A percentile compares a stretch with the other conserved stretches of the same genome.
Evolutionary conservation across 2,888 invertebrate species (phyloP).

Genomic region (Drosophila leonis): DNA sequence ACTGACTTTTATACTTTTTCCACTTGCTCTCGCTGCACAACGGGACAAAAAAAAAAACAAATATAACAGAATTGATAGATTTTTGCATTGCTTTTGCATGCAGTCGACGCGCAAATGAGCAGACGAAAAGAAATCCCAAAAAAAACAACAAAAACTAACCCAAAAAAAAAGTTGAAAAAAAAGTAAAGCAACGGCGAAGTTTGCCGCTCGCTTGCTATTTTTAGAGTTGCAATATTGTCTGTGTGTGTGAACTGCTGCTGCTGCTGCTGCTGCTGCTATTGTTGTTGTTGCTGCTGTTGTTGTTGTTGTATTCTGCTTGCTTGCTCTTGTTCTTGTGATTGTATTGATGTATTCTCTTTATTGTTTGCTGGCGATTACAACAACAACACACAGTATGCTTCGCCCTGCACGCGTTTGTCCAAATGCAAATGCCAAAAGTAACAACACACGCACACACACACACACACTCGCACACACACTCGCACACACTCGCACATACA

Average conservation of each 20-base stretch:
- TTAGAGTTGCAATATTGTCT: constrained; percentile 43
- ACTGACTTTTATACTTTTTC: constrained; percentile 41
- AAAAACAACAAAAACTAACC: neutral
- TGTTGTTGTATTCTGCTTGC: constrained; percentile 7
- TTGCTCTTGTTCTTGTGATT: constrained; percentile 9
- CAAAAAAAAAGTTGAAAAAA: constrained; percentile 19
- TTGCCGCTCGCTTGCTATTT: constrained; percentile 40
- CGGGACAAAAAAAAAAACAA: constrained; percentile 54
- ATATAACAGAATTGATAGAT: constrained; percentile 2
- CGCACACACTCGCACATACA: constrained; percentile 25
- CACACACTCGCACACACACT: constrained; percentile 6
- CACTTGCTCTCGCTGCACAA: constrained; percentile 26
- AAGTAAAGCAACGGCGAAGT: constrained; percentile 33
- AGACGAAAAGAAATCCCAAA: constrained; percentile 6
- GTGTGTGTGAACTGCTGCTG: constrained; percentile 30
- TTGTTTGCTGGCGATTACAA: constrained; percentile 25
- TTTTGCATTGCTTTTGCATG: constrained; percentile 17
- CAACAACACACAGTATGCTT: constrained; percentile 23
- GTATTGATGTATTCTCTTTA: neutral
- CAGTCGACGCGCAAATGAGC: constrained; percentile 3
- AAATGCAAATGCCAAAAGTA: constrained; percentile 21
- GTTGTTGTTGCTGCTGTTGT: constrained; percentile 12
- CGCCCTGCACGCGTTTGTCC: constrained; percentile 6
- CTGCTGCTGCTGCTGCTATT: constrained; percentile 4
- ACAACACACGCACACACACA: constrained; percentile 19